phyloP scores from a whole-genome alignment of 2,113 vertebrate genomes.

The Hippotragus niger region DNA sequence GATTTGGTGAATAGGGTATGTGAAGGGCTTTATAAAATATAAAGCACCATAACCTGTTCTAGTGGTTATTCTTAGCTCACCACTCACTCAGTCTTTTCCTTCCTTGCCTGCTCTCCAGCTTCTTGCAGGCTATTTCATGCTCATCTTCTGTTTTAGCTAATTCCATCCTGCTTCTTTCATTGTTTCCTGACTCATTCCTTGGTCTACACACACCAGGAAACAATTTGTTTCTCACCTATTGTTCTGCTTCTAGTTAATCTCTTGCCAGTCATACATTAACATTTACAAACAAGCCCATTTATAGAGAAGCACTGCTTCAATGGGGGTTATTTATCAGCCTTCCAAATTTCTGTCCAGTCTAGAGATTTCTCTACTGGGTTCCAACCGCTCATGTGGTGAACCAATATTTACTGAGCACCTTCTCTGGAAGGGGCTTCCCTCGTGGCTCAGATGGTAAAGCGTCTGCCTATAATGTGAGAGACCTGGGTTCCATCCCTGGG shows the following conservation, averaged over 20 bases:
- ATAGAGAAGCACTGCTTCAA: slow-evolving; percentile 35
- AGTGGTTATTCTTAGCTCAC: slow-evolving; percentile 17
- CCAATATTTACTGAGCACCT: neutral
- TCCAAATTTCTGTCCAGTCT: neutral
- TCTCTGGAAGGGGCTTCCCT: neutral
- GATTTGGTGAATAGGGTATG: neutral
- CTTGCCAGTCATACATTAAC: slow-evolving; percentile 49
- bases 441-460: neutral
- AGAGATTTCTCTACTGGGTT: neutral
- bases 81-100: neutral
- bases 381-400: neutral
- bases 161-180: slow-evolving; percentile 44
- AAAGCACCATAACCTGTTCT: neutral
- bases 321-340: slow-evolving; percentile 27
- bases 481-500: neutral
- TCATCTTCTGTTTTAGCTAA: slow-evolving; percentile 59
- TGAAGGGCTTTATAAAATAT: slow-evolving; percentile 11
- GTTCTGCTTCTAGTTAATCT: slow-evolving; percentile 35
- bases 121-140: slow-evolving; percentile 28
- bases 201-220: slow-evolving; percentile 25
- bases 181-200: slow-evolving; percentile 45
- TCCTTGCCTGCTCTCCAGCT: slow-evolving; percentile 13
- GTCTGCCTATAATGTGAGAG: neutral
- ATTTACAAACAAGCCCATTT: slow-evolving; percentile 46
- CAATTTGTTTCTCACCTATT: slow-evolving; percentile 59